Percentiles rank a stretch among this genome's conserved stretches.
Evolutionary conservation across 1,140 invertebrate genomes (phyloP).

Genomic region (Drosophila obscura): DNA sequence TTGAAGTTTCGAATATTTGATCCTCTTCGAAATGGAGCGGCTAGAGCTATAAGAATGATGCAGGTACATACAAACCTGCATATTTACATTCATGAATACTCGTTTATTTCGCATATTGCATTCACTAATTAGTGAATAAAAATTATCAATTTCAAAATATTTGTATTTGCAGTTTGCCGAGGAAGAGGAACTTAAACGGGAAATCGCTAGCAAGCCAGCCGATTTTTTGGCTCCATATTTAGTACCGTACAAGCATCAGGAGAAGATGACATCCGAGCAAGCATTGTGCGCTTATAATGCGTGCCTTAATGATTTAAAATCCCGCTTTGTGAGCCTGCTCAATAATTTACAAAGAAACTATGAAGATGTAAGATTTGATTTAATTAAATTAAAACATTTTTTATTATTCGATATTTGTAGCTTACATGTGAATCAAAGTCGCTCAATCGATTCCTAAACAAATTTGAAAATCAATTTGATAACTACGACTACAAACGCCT

Average conservation of each 20-base stretch:
- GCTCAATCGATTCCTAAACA: constrained; percentile 70
- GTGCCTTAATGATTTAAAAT: constrained; percentile 86
- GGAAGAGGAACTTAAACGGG: constrained; percentile 70
- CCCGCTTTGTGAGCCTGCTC: constrained; percentile 84
- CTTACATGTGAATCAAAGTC: constrained; percentile 76
- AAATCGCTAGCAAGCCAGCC: constrained; percentile 79
- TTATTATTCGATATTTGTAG: constrained; percentile 31
- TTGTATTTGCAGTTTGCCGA: constrained; percentile 79
- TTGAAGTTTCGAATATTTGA: constrained; percentile 85
- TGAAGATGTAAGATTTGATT: constrained; percentile 80
- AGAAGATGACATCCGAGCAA: constrained; percentile 68
- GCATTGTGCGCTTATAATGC: constrained; percentile 83
- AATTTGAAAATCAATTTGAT: constrained; percentile 80
- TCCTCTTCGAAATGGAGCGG: constrained; percentile 85
- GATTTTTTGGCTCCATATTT: constrained; percentile 87
- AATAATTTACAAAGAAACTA: constrained; percentile 85
- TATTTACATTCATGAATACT: neutral
- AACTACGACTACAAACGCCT: constrained; percentile 78
- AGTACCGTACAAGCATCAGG: constrained; percentile 84
- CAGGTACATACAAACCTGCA: constrained; percentile 22
- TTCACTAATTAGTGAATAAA: neutral
- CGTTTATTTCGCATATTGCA: no score
- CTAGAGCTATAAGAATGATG: constrained; percentile 66
- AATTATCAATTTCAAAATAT: neutral
- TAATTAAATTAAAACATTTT: no score